Conservation (phyloP, 2,113 vertebrate genomes). For the Ahaetulla prasina region DNA sequence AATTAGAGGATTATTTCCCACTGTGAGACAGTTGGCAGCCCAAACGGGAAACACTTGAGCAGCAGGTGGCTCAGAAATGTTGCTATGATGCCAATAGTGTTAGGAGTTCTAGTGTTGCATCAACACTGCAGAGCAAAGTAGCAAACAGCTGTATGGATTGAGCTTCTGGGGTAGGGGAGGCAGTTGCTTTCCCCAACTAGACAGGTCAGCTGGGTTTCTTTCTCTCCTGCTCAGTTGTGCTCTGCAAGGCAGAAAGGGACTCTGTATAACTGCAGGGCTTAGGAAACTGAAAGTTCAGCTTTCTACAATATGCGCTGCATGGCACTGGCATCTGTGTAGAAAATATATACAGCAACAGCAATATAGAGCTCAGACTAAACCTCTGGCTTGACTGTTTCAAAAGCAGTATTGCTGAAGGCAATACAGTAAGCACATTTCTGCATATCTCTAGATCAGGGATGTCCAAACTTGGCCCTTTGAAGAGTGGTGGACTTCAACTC, state of each 20-base stretch:
- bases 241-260: neutral
- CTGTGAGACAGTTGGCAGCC: neutral
- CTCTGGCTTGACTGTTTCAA: neutral
- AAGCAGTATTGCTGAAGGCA: neutral
- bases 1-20: conserved; percentile 11
- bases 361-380: neutral
- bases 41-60: conserved; percentile 30
- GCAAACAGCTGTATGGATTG: accelerated
- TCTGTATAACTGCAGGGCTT: neutral
- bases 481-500: too few relatives aligned
- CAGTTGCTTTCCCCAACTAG: neutral
- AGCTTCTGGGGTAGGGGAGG: neutral
- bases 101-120: neutral
- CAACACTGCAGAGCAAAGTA: neutral
- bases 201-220: neutral
- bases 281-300: neutral
- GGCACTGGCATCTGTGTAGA: neutral
- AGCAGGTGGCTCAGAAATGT: neutral
- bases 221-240: neutral
- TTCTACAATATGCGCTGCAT: neutral
- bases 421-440: neutral
- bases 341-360: neutral
- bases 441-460: neutral
- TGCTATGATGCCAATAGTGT: neutral
- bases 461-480: too few relatives aligned